Conservation (phyloP, 2,113 vertebrate species). For the Herpetotheres cachinnans region DNA sequence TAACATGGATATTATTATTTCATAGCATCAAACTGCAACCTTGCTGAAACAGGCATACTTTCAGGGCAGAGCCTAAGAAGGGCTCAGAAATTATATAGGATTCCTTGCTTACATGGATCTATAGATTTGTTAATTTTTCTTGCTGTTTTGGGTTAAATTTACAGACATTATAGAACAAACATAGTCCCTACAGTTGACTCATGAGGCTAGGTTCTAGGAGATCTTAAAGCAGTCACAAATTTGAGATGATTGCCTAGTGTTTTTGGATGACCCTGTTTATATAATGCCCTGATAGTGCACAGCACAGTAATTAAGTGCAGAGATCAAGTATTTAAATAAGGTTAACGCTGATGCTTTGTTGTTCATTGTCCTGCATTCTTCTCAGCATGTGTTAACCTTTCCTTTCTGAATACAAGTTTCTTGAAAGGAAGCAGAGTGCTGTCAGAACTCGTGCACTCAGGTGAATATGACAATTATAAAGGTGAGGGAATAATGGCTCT, state of each 20-base stretch:
- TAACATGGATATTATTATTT: background rate
- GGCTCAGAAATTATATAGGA: background rate
- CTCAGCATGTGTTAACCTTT: background rate
- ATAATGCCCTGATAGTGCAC: background rate
- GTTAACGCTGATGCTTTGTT: background rate
- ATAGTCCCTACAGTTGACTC: no score
- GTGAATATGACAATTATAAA: background rate
- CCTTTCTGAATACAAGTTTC: background rate
- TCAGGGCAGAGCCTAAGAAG: background rate
- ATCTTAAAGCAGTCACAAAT: background rate
- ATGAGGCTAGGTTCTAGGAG: background rate
- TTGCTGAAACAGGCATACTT: background rate
- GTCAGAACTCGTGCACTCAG: background rate
- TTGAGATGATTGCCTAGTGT: background rate
- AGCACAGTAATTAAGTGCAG: background rate
- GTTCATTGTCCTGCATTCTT: background rate
- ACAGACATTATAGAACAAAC: background rate
- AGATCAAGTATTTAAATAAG: background rate
- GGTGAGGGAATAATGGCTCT: background rate
- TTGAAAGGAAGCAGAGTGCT: background rate
- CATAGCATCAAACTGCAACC: background rate
- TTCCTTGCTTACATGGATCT: background rate
- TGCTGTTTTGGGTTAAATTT: background rate
- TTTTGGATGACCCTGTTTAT: background rate
- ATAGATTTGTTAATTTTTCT: background rate